Evolutionary conservation across 92 coral and sea anemone species (phyloP).

Genomic region (Pocillopora grandis): DNA sequence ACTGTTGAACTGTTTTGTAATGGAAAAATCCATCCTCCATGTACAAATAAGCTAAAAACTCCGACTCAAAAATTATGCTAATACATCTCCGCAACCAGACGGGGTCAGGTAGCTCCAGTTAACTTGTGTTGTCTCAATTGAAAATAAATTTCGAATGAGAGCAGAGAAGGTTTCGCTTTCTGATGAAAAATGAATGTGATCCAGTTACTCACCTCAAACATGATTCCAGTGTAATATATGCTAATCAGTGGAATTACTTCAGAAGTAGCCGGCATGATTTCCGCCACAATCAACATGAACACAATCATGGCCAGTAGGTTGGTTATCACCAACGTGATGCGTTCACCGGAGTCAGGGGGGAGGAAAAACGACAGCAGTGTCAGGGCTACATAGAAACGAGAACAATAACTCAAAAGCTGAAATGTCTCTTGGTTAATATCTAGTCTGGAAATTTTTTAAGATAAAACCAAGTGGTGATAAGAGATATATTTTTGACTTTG

Average conservation of each 20-base stretch:
- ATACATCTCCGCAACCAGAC: too few relatives aligned
- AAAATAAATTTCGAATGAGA: too few relatives aligned
- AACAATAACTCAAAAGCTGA: background rate
- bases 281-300: slow-evolving; percentile 86
- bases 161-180: background rate
- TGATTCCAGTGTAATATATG: slow-evolving; percentile 75
- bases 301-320: slow-evolving; percentile 84
- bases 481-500: too few relatives aligned
- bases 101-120: too few relatives aligned
- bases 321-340: slow-evolving; percentile 88
- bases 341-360: slow-evolving; percentile 93
- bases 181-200: background rate
- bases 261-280: slow-evolving; percentile 87
- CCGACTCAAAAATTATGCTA: too few relatives aligned
- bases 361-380: slow-evolving; percentile 75
- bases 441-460: too few relatives aligned
- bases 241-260: slow-evolving; percentile 84
- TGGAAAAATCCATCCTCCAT: too few relatives aligned
- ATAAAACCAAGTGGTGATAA: too few relatives aligned
- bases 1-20: background rate
- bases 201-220: slow-evolving; percentile 71
- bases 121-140: too few relatives aligned
- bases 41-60: too few relatives aligned
- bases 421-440: background rate
- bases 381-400: slow-evolving; percentile 39